phyloP scores from a whole-genome alignment of 2,888 invertebrate genomes.

The Baccha elongata region DNA sequence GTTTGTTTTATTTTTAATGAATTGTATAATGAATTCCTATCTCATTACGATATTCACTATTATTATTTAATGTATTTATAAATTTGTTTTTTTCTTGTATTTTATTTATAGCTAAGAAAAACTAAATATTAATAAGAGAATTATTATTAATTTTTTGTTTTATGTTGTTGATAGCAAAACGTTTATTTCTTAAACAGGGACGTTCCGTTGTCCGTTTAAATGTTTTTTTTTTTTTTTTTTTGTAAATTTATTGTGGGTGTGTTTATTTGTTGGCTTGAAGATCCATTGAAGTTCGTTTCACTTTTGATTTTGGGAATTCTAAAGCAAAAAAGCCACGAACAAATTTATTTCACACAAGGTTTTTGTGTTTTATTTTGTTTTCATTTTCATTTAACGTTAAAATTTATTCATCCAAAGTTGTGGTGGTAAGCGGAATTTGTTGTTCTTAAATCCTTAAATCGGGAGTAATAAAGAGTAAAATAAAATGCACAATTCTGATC shows the following conservation, averaged over 20 bases:
- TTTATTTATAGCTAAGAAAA: conserved; percentile 67
- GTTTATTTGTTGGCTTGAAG: conserved; percentile 35
- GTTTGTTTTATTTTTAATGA: conserved; percentile 49
- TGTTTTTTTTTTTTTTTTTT: conserved; percentile 35
- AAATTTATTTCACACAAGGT: conserved; percentile 43
- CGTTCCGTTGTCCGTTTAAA: conserved; percentile 68
- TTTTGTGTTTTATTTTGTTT: conserved; percentile 8
- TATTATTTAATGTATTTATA: conserved; percentile 53
- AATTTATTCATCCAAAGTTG: conserved; percentile 22
- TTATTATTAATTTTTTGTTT: conserved; percentile 38
- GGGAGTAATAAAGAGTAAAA: conserved; percentile 30
- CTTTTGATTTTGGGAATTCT: conserved; percentile 33
- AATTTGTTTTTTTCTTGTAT: conserved; percentile 55
- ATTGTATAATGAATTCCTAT: conserved; percentile 71
- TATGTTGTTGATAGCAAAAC: conserved; percentile 65
- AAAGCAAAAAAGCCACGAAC: conserved; percentile 38
- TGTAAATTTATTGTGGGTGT: conserved; percentile 29
- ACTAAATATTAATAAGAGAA: conserved; percentile 69
- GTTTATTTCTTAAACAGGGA: conserved; percentile 70
- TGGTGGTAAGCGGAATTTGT: conserved; percentile 40
- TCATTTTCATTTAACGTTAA: conserved; percentile 16
- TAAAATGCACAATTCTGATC: conserved; percentile 57
- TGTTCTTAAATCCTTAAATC: conserved; percentile 11
- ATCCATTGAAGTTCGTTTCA: conserved; percentile 11
- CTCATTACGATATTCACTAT: conserved; percentile 69